Base-by-base conservation (phyloP, 1,140 invertebrate species). In the Asbolus verrucosus region DNA sequence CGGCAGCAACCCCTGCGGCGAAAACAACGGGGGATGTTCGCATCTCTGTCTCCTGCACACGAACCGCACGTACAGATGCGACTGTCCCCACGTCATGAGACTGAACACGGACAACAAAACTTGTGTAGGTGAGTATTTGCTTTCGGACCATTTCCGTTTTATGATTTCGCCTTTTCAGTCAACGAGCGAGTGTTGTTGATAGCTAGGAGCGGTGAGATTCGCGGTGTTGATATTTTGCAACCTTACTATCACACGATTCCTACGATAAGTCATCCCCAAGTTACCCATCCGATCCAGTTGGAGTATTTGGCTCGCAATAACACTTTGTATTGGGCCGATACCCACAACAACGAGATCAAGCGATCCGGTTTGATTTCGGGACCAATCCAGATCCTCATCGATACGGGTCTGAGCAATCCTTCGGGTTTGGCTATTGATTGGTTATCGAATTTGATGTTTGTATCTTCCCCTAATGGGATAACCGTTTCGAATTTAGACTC, bases 321-420 rank as follows among this genome's bases (percentile, higher is more conserved):
- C 27, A 86, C 86, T 30, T 85, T 95, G 19, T 94, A 90, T 83
- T 96, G 93, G 93, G 87, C 89, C 3, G 93, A 95, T 80, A 83
- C 85, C 15, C 88, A 91, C 71, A 82, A 86, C 38, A 91, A 91
- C 78, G 91, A 94, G 80, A 88, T 95, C 9, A 91, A 90, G 76
- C 85, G 87, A 19, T 87, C 88, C 2, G 86, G 86, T 62, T 82
- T 94, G 6, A 89, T 87, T 43, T 89, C 88, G 43, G 88, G 89
- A 2, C 82, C 86, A 1, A 84, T 88, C 15, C 85, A 90, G 71
- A 91, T 89, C 19, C 84, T 95, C 33, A 89, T 94, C 50, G 92
- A 94, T 80, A 88, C 90, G 33, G 91, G 89, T 31, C 82, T 90
- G 27, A 81, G 84, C 66, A 82, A 85, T 70, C 86, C 89, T 18